Evolutionary conservation across 2,113 vertebrate genomes (phyloP), one percentile per base, ranked within the genome.

Genomic region (Ploceus nigricollis): DNA sequence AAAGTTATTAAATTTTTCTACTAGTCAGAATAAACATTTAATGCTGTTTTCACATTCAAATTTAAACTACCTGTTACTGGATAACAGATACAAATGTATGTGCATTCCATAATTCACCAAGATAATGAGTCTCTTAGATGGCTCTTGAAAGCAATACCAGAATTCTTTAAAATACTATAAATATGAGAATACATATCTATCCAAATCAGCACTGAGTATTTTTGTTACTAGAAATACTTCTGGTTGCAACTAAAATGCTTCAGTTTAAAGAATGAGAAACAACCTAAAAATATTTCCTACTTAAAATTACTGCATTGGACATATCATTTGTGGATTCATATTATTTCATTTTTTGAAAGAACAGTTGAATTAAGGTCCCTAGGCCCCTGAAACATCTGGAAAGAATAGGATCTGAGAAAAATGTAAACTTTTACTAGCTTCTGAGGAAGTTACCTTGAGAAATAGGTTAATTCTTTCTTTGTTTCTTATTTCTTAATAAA

Each of bases 191-290:
- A 79, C 21, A 1, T 68, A 90, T 80, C 89, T 90, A 82, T 89
- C 40, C 89, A 95, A 92, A 89, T 57, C 85, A 96, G 87, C 71
- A 72, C 28, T 44, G 45, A 72, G 48, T 86, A 65, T 89, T 96
- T 95, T 77, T 89, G 23, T 82, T 63, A 83, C 72, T 83, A 89
- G 68, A 96, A 89, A 92, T 81, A 89, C 22, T 92, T 92, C 25
- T 37, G 25, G 63, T 81, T 92, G 76, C 89, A 96, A 89, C 75
- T 94, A 73, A 92, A 95, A 92, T 83, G 45, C 45, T 91, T 83
- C 54, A 25, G 40, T 42, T 88, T 80, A 65, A 95, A 95, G 68
- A 94, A 89, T 61, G 50, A 94, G 68, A 58, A 89, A 90, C 63
- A 80, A 94, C 19, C 35, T 80, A 83, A 76, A 88, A 87, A 17